A percentile compares a stretch with the other conserved stretches of the same genome.
phyloP scores from a whole-genome alignment of 2,797 vertebrate genomes.

The Falco berigora region DNA sequence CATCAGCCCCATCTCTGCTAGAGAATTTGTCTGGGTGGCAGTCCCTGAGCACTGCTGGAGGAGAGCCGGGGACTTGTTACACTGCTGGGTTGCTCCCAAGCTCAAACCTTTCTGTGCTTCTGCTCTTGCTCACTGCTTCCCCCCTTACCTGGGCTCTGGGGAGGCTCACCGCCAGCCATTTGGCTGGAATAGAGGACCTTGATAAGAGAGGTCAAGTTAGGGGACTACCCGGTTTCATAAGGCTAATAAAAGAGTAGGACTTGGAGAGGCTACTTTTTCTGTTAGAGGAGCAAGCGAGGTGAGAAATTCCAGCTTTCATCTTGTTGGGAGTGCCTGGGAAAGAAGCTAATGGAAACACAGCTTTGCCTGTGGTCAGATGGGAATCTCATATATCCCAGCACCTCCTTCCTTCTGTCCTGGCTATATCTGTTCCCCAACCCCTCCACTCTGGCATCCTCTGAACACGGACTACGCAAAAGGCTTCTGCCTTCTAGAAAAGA shows the following conservation, averaged over 20 bases:
- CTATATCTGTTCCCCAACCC: neutral
- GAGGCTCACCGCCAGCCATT: neutral
- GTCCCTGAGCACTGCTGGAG: neutral
- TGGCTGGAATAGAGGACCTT: neutral
- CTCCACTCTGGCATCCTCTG: neutral
- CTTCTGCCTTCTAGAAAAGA: neutral
- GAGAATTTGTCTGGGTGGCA: neutral
- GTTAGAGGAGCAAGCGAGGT: neutral
- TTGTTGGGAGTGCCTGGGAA: neutral
- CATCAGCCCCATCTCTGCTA: neutral
- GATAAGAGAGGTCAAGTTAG: neutral
- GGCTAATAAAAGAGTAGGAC: neutral
- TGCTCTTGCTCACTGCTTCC: neutral
- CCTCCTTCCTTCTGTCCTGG: neutral
- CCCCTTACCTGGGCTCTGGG: neutral
- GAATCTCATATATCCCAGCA: neutral
- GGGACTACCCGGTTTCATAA: neutral
- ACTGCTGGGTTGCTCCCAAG: neutral
- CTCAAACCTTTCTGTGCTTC: neutral
- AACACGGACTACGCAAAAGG: neutral
- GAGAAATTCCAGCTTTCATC: neutral
- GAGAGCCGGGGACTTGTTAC: neutral
- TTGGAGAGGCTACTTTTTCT: neutral
- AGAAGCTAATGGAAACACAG: neutral
- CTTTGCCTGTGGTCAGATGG: neutral